Conservation (phyloP, 1,140 invertebrate genomes). For the Charaxes varanes region DNA sequence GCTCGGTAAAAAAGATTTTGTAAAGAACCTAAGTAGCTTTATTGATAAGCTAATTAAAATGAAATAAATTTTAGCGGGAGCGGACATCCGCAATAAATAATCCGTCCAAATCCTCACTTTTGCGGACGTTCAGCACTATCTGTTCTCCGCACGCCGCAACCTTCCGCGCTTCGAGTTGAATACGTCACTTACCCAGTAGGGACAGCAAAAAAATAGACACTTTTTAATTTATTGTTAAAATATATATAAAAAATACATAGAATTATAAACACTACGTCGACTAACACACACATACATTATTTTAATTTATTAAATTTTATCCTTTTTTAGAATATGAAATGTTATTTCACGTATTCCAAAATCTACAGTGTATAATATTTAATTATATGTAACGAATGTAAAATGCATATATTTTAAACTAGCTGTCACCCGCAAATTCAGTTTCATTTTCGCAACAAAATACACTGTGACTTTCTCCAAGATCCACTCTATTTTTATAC, state of each 20-base stretch:
- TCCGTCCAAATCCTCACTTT: slow-evolving; percentile 49
- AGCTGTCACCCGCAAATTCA: no score
- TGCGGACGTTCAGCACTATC: slow-evolving; percentile 53
- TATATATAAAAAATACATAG: slow-evolving; percentile 11
- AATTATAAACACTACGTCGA: no score
- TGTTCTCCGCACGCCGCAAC: slow-evolving; percentile 55
- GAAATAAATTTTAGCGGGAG: slow-evolving; percentile 18
- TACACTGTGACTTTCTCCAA: no score
- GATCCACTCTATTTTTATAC: no score
- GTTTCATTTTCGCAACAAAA: no score
- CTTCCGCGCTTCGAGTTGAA: slow-evolving; percentile 56
- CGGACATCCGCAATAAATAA: slow-evolving; percentile 29
- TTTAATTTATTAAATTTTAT: no score
- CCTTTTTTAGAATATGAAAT: no score
- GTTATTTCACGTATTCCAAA: no score
- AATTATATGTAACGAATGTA: no score
- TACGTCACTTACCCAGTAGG: slow-evolving; percentile 29
- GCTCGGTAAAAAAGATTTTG: background rate
- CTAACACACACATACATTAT: no score
- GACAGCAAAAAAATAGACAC: slow-evolving; percentile 24
- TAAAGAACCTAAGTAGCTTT: slow-evolving; percentile 2
- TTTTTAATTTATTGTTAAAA: slow-evolving; percentile 1
- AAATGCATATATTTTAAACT: no score
- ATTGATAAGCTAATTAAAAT: slow-evolving; percentile 24
- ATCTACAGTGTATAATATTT: no score